phyloP scores from a whole-genome alignment of 2,888 invertebrate genomes.

The Cheiracanthium punctorium region DNA sequence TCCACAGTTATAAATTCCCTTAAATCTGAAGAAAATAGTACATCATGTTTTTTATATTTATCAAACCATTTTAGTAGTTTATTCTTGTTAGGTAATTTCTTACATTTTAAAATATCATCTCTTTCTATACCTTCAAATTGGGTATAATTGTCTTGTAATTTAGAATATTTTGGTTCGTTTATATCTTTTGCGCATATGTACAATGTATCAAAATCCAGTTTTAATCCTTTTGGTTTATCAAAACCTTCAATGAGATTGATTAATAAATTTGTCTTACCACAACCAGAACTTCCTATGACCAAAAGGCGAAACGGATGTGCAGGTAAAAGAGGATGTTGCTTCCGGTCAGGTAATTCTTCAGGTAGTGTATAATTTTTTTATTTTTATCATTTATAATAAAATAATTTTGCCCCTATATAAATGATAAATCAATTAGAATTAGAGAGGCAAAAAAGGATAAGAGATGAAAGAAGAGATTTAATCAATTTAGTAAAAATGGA shows the following conservation, averaged over 20 bases:
- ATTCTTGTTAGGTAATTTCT: neutral
- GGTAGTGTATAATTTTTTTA: neutral
- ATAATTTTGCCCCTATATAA: neutral
- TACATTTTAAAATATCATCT: neutral
- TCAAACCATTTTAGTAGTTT: slow-evolving; percentile 2
- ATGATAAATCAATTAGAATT: neutral
- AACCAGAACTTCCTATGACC: neutral
- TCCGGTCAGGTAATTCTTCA: neutral
- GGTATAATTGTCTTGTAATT: slow-evolving; percentile 19
- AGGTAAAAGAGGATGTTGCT: neutral
- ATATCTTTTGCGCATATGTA: slow-evolving; percentile 24
- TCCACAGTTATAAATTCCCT: slow-evolving; percentile 18
- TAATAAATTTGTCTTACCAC: slow-evolving; percentile 25
- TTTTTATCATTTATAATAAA: slow-evolving; percentile 8
- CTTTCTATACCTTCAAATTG: slow-evolving; percentile 5
- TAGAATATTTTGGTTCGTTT: neutral
- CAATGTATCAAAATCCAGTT: neutral
- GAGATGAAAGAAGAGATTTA: neutral
- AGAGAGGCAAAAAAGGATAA: neutral
- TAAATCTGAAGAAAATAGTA: slow-evolving; percentile 14
- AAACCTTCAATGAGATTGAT: slow-evolving; percentile 14
- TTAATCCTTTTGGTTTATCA: neutral
- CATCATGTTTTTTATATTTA: slow-evolving; percentile 14
- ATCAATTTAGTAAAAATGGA: neutral
- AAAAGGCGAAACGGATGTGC: neutral